These are phyloP conservation scores for Amphipoea lucens DNA, from an alignment of 2,888 invertebrate species.

Conservation along the genomic window DNA sequence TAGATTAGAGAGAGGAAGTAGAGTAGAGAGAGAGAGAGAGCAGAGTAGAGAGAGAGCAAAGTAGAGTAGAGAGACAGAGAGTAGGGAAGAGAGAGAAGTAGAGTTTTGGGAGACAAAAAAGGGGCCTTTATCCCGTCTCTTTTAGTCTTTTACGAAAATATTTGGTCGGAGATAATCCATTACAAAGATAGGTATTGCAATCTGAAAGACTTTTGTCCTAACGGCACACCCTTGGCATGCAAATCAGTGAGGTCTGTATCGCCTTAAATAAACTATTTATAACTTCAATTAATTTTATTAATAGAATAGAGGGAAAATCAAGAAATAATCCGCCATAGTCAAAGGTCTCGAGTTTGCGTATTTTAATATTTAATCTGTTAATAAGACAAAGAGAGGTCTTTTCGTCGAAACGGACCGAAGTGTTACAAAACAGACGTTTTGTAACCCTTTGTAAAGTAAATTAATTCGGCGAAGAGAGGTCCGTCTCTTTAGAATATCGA, in stretches of 20 bases:
- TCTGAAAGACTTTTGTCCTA: neutral
- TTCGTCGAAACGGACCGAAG: constrained; percentile 12
- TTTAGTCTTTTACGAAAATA: neutral
- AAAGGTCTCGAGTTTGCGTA: neutral
- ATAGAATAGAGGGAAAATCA: neutral
- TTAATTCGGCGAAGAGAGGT: constrained; percentile 31
- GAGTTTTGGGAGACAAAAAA: too few relatives aligned
- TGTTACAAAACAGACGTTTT: constrained; percentile 42
- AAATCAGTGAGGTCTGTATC: neutral
- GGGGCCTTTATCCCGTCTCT: neutral
- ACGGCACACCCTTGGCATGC: neutral
- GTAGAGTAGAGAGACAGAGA: too few relatives aligned
- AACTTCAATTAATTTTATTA: neutral
- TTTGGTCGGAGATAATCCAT: too few relatives aligned
- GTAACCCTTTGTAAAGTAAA: constrained; percentile 31
- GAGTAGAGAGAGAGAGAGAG: neutral
- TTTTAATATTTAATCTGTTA: constrained; percentile 49
- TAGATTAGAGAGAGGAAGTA: neutral
- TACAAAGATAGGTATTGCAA: neutral
- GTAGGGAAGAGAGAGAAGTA: too few relatives aligned
- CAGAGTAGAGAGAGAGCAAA: too few relatives aligned
- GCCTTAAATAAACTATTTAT: neutral
- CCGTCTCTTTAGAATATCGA: constrained; percentile 25
- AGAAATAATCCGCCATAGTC: neutral
- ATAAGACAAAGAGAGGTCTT: constrained; percentile 27